A percentile compares a stretch with the other conserved stretches of the same genome.
Conservation (phyloP, 2,113 vertebrate genomes). For the Callaeas wilsoni region DNA sequence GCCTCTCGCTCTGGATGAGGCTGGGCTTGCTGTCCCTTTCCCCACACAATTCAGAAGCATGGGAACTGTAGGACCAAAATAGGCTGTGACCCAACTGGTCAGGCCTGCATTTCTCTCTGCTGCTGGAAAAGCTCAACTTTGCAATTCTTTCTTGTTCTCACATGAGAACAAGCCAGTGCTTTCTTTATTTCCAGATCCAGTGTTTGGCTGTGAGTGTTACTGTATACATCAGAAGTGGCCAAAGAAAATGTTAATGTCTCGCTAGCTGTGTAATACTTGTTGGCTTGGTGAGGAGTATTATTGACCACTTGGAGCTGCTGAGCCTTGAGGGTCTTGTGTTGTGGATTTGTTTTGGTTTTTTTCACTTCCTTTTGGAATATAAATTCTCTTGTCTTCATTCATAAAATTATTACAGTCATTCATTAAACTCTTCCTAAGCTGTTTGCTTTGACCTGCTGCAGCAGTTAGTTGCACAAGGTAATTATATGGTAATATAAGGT, state of each 20-base stretch:
- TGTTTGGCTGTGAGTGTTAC: neutral
- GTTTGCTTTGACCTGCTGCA: conserved; percentile 15
- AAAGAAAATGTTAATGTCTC: neutral
- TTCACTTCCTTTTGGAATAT: neutral
- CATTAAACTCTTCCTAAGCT: neutral
- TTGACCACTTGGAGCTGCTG: neutral
- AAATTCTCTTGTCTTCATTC: conserved; percentile 14
- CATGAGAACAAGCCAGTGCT: neutral
- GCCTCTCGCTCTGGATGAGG: neutral
- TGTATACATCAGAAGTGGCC: neutral
- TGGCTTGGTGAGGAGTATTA: neutral
- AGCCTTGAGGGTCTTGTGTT: neutral
- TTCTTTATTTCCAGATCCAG: neutral
- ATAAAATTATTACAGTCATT: neutral
- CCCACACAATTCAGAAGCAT: neutral
- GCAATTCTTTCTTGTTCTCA: neutral
- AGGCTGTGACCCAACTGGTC: neutral
- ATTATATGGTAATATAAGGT: neutral
- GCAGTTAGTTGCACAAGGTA: conserved; percentile 26
- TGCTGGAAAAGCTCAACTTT: neutral
- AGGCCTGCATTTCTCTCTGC: neutral
- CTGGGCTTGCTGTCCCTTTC: neutral
- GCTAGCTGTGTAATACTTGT: neutral
- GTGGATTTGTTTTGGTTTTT: neutral
- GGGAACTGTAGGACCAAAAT: neutral